Evolutionary conservation across 2,113 vertebrate genomes (phyloP).

Genomic region (Rhegmatorhina hoffmannsi): DNA sequence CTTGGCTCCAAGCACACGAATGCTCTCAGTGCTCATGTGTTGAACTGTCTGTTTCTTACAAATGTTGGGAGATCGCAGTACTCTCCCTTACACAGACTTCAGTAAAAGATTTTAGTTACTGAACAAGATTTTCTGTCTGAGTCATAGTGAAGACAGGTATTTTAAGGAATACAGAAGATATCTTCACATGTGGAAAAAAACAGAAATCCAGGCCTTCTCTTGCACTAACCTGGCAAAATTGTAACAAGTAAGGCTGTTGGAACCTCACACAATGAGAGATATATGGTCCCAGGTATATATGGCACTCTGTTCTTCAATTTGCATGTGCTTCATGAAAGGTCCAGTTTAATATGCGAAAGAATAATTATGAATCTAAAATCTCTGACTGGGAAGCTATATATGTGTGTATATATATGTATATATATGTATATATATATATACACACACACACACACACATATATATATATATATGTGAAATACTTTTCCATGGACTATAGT

Average conservation of each 20-base stretch:
- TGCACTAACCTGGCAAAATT: neutral
- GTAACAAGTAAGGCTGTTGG: neutral
- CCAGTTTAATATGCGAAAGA: neutral
- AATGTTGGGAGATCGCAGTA: neutral
- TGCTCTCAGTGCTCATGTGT: rapidly evolving
- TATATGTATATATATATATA: too few species aligned
- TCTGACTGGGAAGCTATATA: neutral
- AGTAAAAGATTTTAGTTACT: neutral
- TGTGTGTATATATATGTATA: too few species aligned
- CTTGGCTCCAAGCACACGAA: neutral
- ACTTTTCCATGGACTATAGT: neutral
- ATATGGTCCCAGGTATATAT: neutral
- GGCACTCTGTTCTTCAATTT: neutral
- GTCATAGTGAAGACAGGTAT: neutral
- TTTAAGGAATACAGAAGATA: neutral
- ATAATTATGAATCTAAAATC: neutral
- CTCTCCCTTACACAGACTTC: neutral
- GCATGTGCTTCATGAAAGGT: neutral
- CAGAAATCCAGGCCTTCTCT: neutral
- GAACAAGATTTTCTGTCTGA: neutral
- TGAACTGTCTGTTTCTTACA: neutral
- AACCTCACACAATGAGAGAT: neutral
- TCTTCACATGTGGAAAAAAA: neutral
- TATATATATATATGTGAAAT: neutral
- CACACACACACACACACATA: too few species aligned